Evolutionary conservation across 2,113 vertebrate genomes (phyloP).

Genomic region (Calyptommatus sinebrachiatus): DNA sequence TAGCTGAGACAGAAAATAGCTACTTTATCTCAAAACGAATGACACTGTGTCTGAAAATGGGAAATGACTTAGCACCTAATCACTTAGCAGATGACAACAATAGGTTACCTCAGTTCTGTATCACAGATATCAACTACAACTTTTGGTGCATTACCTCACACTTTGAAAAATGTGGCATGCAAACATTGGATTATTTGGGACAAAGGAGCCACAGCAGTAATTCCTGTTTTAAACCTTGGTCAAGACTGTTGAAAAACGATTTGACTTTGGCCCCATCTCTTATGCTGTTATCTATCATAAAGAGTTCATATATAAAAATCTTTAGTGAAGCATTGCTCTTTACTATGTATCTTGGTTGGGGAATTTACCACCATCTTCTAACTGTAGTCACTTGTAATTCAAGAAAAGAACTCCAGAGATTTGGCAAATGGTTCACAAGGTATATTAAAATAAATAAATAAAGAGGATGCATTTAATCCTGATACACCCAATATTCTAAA

Average conservation of each 20-base stretch:
- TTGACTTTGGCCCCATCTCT: neutral
- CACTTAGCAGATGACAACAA: neutral
- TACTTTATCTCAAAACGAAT: constrained; percentile 11
- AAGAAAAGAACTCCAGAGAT: neutral
- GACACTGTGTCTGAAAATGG: constrained; percentile 19
- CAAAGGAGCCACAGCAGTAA: neutral
- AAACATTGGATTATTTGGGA: neutral
- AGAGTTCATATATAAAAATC: neutral
- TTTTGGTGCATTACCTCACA: neutral
- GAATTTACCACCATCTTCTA: neutral
- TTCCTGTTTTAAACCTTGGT: neutral
- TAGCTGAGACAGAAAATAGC: constrained; percentile 27
- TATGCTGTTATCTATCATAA: neutral
- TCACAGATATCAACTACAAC: neutral
- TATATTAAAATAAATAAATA: neutral
- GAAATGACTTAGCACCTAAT: constrained; percentile 23
- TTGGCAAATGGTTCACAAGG: neutral
- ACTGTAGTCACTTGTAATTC: neutral
- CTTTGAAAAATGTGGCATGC: neutral
- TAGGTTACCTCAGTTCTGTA: neutral
- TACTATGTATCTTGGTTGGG: neutral
- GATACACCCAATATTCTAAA: neutral
- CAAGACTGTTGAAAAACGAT: too few species aligned
- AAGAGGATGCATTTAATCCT: neutral
- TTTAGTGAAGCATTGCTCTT: neutral